phyloP scores from a whole-genome alignment of 2,113 vertebrate species.

The Xenopus borealis region DNA sequence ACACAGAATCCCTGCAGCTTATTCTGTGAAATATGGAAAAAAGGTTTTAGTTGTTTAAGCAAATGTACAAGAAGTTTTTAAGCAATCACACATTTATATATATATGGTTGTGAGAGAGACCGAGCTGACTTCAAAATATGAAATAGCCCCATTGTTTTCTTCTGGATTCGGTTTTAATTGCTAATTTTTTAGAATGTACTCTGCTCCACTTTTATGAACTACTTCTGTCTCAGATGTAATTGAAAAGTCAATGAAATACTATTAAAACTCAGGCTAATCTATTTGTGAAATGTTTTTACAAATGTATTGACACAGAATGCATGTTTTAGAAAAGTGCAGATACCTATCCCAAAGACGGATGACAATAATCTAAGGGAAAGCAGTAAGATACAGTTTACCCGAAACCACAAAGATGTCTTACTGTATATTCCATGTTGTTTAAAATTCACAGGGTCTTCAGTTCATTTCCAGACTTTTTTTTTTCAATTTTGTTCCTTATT shows the following conservation, averaged over 20 bases:
- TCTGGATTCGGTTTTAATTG: background rate
- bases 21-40: too few species aligned
- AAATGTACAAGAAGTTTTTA: too few species aligned
- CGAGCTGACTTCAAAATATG: too few species aligned
- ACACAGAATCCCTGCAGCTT: too few species aligned
- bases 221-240: constrained; percentile 54
- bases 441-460: too few species aligned
- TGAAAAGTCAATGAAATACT: constrained; percentile 61
- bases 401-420: too few species aligned
- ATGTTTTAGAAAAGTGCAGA: constrained; percentile 58
- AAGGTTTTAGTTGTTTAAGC: too few species aligned
- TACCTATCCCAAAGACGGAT: constrained; percentile 56
- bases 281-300: constrained; percentile 60
- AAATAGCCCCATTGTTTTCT: background rate
- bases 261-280: constrained; percentile 63
- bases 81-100: too few species aligned
- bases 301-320: constrained; percentile 58
- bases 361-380: background rate
- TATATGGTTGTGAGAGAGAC: too few species aligned
- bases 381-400: background rate
- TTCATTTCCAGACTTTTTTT: too few species aligned
- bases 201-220: constrained; percentile 54
- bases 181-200: background rate
- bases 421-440: too few species aligned
- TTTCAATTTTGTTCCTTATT: too few species aligned